Evolutionary conservation across 2,888 invertebrate genomes (phyloP).

Genomic region (Synergus gifuensis): DNA sequence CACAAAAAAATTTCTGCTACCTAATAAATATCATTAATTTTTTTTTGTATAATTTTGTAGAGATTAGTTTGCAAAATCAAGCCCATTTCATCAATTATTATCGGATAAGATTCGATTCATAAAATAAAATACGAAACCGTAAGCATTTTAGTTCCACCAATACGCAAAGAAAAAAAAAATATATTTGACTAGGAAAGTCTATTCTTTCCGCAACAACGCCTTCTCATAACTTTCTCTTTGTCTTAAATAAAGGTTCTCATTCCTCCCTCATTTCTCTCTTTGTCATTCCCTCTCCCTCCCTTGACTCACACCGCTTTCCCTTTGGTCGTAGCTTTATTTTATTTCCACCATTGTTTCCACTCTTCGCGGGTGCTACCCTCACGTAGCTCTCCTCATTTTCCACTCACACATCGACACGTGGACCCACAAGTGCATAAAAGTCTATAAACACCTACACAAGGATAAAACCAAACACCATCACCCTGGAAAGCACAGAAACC

Average conservation of each 20-base stretch:
- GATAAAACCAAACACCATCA: constrained; percentile 52
- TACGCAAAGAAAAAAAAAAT: neutral
- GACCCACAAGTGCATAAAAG: constrained; percentile 57
- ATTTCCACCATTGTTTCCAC: constrained; percentile 75
- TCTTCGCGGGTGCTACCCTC: constrained; percentile 66
- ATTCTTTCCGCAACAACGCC: constrained; percentile 39
- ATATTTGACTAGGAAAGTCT: constrained; percentile 24
- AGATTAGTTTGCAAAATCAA: no score
- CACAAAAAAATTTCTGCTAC: no score
- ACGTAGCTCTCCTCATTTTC: constrained; percentile 71
- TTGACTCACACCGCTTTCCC: constrained; percentile 50
- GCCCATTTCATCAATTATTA: no score
- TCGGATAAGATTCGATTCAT: no score
- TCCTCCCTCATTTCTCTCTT: constrained; percentile 56
- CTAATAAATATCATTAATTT: no score
- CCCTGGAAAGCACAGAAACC: constrained; percentile 57
- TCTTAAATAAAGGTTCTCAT: constrained; percentile 61
- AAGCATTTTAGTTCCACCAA: neutral
- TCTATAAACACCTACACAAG: constrained; percentile 50
- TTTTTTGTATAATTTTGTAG: no score
- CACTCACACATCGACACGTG: constrained; percentile 61
- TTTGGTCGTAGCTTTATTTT: constrained; percentile 71
- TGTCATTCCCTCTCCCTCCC: constrained; percentile 55
- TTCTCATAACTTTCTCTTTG: constrained; percentile 55
- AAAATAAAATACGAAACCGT: neutral